Base-by-base conservation (phyloP, 2,888 invertebrate genomes). In the Ophion ellenae region DNA sequence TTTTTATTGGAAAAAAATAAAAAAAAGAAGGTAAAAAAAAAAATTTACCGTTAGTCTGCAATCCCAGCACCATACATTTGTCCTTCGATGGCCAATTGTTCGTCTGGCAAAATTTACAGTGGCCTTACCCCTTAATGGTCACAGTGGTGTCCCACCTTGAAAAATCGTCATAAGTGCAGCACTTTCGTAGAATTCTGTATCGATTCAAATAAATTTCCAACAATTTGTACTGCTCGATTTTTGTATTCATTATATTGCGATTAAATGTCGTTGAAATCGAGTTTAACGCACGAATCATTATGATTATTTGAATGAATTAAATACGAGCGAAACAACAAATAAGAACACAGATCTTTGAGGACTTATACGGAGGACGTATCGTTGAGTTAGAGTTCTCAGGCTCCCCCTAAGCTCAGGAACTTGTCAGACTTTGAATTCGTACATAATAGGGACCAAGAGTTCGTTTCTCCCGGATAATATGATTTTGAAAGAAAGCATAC, bases 361-460 rank as follows among this genome's bases (percentile, higher is more conserved):
- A 81, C 75, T 78, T 36, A 69, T 74, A 71, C 77, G 74, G 76
- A 84, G 59, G 69, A 81, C 81, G 57, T 57, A 32, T 67, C 81
- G 64, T 78, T 61, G 53, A 82, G 75, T 69, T 20, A 61, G 61
- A 79, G 64, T 82, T 85, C 79, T 40, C 17, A 78, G 82, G 76
- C 79, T 79, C 59, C 78, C 63, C 71, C 61, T 70, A 73, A 85
- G 85, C 73, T 63, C 61, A 40, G 64, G 59, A 80, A 82, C 85
- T 69, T 47, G 76, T 77, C 74, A 83, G 77, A 86, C 73, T 77
- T 86, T 71, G 67, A 86, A 81, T 86, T 87, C 86, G 85, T 86
- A 87, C 76, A 87, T 82, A 87, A 91, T 90, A 91, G 92, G 92
- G 92, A 92, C 92, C 92, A 92, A 92, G 90, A 90, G 90, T 91